A percentile compares a stretch with the other conserved stretches of the same genome.
Conservation (phyloP, 2,888 invertebrate genomes). For the Acholoe squamosa region DNA sequence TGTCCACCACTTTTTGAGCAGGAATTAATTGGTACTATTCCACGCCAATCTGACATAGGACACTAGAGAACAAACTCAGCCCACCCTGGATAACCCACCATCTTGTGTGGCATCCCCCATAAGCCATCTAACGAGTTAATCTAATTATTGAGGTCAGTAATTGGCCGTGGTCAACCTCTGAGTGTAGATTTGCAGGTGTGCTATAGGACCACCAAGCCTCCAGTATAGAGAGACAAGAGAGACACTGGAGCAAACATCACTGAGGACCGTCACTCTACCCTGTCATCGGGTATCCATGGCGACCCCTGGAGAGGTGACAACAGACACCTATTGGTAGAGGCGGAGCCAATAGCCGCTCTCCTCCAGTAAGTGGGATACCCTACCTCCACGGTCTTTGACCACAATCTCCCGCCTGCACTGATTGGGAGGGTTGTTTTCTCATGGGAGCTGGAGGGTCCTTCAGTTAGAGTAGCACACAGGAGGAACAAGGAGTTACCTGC, state of each 20-base stretch:
- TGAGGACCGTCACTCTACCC: conserved; percentile 28
- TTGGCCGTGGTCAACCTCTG: conserved; percentile 9
- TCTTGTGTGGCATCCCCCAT: conserved; percentile 32
- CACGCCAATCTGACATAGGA: background rate
- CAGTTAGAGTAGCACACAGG: background rate
- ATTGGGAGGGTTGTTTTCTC: background rate
- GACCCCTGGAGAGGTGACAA: conserved; percentile 38
- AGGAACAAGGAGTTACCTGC: conserved; percentile 27
- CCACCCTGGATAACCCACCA: background rate
- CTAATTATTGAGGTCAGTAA: conserved; percentile 30
- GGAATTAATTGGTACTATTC: no score
- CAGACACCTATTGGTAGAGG: conserved; percentile 8
- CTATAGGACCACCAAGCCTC: background rate
- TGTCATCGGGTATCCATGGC: conserved; percentile 19
- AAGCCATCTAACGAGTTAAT: background rate
- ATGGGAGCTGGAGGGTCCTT: background rate
- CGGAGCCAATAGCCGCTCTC: conserved; percentile 36
- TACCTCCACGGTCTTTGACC: conserved; percentile 12
- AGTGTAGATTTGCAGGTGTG: background rate
- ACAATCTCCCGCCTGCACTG: conserved; percentile 35
- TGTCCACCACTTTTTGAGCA: background rate
- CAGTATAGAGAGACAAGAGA: background rate
- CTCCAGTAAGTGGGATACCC: background rate
- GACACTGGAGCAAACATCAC: conserved; percentile 28
- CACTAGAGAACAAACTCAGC: background rate